Base-by-base conservation (phyloP, 37 sponge, comb jelly and placozoan species). In the Haliclona indistincta region DNA sequence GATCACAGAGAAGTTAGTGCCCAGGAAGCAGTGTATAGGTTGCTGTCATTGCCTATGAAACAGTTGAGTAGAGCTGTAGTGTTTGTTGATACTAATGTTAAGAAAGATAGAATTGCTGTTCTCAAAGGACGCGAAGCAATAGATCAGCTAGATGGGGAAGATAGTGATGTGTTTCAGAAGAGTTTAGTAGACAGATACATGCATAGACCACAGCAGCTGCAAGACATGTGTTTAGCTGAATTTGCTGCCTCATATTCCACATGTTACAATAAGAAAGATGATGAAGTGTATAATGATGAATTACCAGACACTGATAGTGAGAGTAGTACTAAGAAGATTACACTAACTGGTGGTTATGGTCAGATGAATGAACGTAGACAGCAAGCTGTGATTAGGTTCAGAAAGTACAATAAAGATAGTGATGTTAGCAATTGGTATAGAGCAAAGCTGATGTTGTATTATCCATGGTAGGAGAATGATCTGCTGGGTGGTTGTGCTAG, bases 301-400 rank as follows among this genome's bases (percentile, higher is more conserved):
- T 6, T 6, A 58, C 7, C 60, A 58, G 60, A 6, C 20, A 23
- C 11, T 23, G 11, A 23, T 23, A 23, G 23, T 58, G 60, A 20
- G 26, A 8, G n/a, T n/a, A n/a, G n/a, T n/a, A n/a, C 20, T 58
- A 58, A 26, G 6, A 20, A 58, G 26, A 58, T 58, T n/a, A 58
- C 7, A n/a, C 26, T 58, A n/a, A 58, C 60, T 23, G 60, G n/a
- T 58, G 60, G 60, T n/a, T 58, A 58, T 58, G 60, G 60, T 58
- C 11, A 6, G n/a, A 58, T 58, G 60, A 11, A 58, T n/a, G n/a
- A 20, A 20, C 6, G 60, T 7, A 58, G 6, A 23, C n/a, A 58
- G 7, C 25, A n/a, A 58, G 60, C 60, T 58, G 60, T 58, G 6
- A 58, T 20, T 20, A 11, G 60, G 7, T 58, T 58, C 26, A n/a